A percentile compares a stretch with the other conserved stretches of the same genome.
phyloP scores from a whole-genome alignment of 1,140 invertebrate genomes.

The Globodera rostochiensis region DNA sequence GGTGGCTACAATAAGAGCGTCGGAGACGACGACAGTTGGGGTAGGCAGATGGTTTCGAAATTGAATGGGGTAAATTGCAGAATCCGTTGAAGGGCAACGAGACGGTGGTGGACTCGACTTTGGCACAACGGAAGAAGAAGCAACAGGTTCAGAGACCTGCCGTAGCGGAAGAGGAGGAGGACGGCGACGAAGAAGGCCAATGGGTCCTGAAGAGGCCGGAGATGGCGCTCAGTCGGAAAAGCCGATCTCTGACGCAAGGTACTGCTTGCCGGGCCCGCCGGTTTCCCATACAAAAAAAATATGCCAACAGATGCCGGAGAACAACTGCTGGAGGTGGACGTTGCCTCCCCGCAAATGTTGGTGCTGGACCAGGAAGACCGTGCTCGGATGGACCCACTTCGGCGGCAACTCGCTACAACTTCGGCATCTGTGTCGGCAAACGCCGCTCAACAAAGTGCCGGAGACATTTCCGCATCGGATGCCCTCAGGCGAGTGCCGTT shows the following conservation, averaged over 20 bases:
- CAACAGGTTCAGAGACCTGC: neutral
- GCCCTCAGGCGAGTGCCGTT: neutral
- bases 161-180: constrained; percentile 12
- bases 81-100: neutral
- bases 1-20: neutral
- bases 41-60: neutral
- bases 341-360: constrained; percentile 25
- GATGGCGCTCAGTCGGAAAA: neutral
- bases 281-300: neutral
- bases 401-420: neutral
- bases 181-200: neutral
- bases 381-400: neutral
- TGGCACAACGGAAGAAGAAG: constrained; percentile 1
- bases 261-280: no score
- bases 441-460: neutral
- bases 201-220: neutral
- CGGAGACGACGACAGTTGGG: neutral
- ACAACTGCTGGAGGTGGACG: constrained; percentile 20
- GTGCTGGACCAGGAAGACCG: constrained; percentile 24
- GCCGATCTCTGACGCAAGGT: neutral
- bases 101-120: neutral
- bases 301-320: neutral
- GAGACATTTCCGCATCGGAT: neutral
- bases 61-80: neutral
- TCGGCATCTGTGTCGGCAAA: neutral